phyloP scores from a whole-genome alignment of 2,113 vertebrate species.

The Labeo rohita region DNA sequence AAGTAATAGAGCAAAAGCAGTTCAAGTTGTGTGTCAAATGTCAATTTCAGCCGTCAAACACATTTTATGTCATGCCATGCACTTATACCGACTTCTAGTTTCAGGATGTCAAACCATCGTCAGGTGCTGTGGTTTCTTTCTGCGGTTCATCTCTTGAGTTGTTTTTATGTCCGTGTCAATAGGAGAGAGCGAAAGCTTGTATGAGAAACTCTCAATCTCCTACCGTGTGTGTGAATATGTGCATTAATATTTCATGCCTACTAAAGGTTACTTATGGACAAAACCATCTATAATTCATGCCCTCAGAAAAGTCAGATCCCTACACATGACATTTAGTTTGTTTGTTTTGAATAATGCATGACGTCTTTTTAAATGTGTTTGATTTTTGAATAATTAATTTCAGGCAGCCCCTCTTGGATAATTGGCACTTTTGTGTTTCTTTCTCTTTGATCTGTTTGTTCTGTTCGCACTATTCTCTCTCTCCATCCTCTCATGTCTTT shows the following conservation, averaged over 20 bases:
- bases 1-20: neutral
- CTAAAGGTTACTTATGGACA: slow-evolving; percentile 48
- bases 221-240: slow-evolving; percentile 3
- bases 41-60: neutral
- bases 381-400: slow-evolving; percentile 43
- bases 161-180: slow-evolving; percentile 35
- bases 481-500: neutral
- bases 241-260: slow-evolving; percentile 42
- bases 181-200: slow-evolving; percentile 4
- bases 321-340: slow-evolving; percentile 45
- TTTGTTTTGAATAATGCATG: slow-evolving; percentile 41
- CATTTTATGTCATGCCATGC: slow-evolving; percentile 9
- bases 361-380: slow-evolving; percentile 33
- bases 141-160: slow-evolving; percentile 23
- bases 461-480: neutral
- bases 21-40: slow-evolving; percentile 12
- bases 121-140: neutral
- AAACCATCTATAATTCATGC: slow-evolving; percentile 43
- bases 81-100: neutral
- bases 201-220: slow-evolving; percentile 22
- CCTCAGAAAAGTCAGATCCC: slow-evolving; percentile 34
- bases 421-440: slow-evolving; percentile 25
- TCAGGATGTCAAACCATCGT: neutral
- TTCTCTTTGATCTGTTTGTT: slow-evolving; percentile 29
- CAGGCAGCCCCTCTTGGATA: neutral